Evolutionary conservation across 2,113 vertebrate genomes (phyloP).

Genomic region (Dolichallabes microphthalmus): DNA sequence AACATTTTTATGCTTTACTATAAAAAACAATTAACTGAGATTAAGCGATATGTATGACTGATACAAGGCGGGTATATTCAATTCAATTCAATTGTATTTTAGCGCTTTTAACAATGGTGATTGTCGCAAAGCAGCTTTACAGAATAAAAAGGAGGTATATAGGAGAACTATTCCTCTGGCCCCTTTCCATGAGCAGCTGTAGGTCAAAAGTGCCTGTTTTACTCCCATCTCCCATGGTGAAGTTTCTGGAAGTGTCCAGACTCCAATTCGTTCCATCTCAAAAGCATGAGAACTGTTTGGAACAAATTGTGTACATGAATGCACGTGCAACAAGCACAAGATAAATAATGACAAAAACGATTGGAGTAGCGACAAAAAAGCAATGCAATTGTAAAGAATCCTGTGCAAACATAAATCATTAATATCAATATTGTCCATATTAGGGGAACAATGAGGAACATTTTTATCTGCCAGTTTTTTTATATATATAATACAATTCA

Average conservation of each 20-base stretch:
- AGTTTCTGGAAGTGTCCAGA: constrained; percentile 45
- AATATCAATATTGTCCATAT: not conserved
- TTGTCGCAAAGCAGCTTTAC: too few species aligned
- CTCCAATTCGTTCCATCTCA: constrained; percentile 16
- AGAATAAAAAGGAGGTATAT: not conserved
- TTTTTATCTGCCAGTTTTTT: not conserved
- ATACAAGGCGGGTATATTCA: too few species aligned
- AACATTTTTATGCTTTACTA: not conserved
- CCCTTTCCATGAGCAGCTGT: constrained; percentile 51
- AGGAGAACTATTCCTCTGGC: constrained; percentile 36
- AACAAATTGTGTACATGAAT: not conserved
- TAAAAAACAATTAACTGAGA: not conserved
- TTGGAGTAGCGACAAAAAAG: not conserved
- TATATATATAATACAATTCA: not conserved
- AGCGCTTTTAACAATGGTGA: too few species aligned
- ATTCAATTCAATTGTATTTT: too few species aligned
- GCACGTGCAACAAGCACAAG: constrained; percentile 8
- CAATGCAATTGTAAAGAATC: not conserved
- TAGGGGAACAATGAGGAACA: not conserved
- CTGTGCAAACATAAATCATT: not conserved
- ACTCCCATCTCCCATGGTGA: constrained; percentile 35
- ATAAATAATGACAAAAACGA: constrained; percentile 30
- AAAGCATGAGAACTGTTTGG: constrained; percentile 25
- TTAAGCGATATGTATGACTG: too few species aligned
- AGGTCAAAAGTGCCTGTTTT: constrained; percentile 47